Conservation (phyloP, 1,140 invertebrate species). For the Nephila pilipes region DNA sequence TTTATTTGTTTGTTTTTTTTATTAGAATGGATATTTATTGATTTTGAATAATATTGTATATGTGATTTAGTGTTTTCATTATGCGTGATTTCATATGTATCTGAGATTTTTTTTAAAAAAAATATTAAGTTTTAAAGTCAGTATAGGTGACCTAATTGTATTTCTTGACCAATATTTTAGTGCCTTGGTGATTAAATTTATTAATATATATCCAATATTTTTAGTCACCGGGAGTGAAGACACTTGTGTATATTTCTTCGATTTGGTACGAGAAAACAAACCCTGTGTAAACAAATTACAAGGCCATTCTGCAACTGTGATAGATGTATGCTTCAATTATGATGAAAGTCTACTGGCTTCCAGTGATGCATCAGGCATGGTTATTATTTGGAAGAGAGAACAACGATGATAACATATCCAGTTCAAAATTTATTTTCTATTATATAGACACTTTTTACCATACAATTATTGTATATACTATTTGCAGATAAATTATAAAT, state of each 20-base stretch:
- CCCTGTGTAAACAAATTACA: constrained; percentile 91
- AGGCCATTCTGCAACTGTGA: constrained; percentile 90
- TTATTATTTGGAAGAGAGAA: constrained; percentile 91
- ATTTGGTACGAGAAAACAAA: constrained; percentile 87
- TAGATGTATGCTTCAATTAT: constrained; percentile 93
- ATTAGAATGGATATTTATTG: no score
- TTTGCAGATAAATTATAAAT: no score
- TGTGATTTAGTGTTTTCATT: no score
- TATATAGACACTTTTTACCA: no score
- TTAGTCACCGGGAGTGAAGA: constrained; percentile 92
- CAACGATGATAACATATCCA: neutral
- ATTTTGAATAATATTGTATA: no score
- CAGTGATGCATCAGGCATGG: constrained; percentile 90
- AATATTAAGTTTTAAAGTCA: no score
- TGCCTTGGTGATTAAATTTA: neutral
- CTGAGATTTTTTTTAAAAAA: no score
- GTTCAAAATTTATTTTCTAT: no score
- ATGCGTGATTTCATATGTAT: no score
- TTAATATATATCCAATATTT: neutral
- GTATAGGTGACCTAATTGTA: no score
- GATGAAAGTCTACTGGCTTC: constrained; percentile 93
- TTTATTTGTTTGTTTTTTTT: no score
- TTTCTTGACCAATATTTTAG: neutral
- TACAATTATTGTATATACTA: no score
- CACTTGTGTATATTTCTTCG: constrained; percentile 91